Conservation (phyloP, 2,888 invertebrate species). For the Tetramorium bicarinatum region DNA sequence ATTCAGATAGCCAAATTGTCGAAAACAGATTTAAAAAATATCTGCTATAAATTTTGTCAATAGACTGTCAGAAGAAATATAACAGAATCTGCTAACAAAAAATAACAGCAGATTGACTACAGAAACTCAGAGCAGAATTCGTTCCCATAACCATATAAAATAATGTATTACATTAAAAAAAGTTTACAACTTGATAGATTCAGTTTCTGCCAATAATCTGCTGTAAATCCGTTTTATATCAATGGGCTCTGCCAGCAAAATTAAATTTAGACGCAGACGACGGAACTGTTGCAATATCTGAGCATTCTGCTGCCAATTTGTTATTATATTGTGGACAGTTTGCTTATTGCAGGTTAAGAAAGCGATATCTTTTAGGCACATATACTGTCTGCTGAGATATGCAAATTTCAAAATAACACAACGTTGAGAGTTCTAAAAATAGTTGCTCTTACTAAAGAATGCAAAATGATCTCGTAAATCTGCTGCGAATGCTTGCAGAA, state of each 20-base stretch:
- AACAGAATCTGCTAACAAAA: not conserved
- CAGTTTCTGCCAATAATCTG: not conserved
- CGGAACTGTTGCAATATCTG: not conserved
- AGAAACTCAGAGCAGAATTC: not conserved
- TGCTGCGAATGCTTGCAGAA: constrained; percentile 98
- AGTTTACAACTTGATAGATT: not conserved
- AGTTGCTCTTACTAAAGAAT: constrained; percentile 88
- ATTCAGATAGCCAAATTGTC: too few relatives aligned
- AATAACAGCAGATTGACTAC: not conserved
- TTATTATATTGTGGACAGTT: not conserved
- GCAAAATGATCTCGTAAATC: constrained; percentile 93
- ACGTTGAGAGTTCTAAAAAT: not conserved
- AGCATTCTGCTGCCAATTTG: not conserved
- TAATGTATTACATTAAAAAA: not conserved
- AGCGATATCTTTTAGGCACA: not conserved
- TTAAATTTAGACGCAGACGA: not conserved
- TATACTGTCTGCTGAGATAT: not conserved
- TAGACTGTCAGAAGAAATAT: not conserved
- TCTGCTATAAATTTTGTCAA: not conserved
- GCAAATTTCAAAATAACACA: not conserved
- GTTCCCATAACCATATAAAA: not conserved
- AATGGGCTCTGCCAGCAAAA: not conserved
- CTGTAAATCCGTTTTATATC: not conserved
- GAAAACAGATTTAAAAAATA: too few relatives aligned
- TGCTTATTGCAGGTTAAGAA: not conserved